phyloP scores from a whole-genome alignment of 2,797 vertebrate genomes.

The Microctenopoma lineatum region DNA sequence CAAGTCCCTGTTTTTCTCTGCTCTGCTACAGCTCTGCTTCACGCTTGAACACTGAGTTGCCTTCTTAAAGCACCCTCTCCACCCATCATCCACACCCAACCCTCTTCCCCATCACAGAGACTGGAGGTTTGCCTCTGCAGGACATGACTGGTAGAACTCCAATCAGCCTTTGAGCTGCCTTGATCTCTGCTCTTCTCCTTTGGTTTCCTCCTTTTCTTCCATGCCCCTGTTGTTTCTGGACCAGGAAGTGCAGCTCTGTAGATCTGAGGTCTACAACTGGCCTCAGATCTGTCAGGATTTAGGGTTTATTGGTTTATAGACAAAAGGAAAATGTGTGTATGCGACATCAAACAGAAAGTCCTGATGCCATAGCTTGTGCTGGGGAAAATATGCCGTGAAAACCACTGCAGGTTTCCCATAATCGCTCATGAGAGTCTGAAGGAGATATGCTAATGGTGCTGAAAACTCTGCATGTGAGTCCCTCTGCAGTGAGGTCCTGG shows the following conservation, averaged over 20 bases:
- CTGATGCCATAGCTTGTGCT: background rate
- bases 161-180: constrained; percentile 58
- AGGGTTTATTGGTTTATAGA: constrained; percentile 50
- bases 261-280: constrained; percentile 33
- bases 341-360: constrained; percentile 35
- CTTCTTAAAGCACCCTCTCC: background rate
- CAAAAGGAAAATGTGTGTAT: constrained; percentile 11
- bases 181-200: constrained; percentile 56
- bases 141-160: constrained; percentile 48
- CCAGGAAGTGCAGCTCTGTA: constrained; percentile 41
- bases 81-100: background rate
- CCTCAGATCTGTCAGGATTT: constrained; percentile 49
- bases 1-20: no score
- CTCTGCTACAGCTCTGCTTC: no score
- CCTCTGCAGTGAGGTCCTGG: constrained; percentile 38
- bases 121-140: constrained; percentile 22
- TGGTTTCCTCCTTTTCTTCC: constrained; percentile 48
- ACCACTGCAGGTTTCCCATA: constrained; percentile 9
- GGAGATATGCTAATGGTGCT: constrained; percentile 45
- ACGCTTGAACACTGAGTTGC: no score
- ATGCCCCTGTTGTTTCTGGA: constrained; percentile 18
- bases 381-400: constrained; percentile 4
- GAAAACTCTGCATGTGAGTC: constrained; percentile 43
- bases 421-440: constrained; percentile 9
- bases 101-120: constrained; percentile 6